Evolutionary conservation across 2,113 vertebrate species (phyloP), one percentile per base, ranked within the genome.

Genomic region (Spermophilus dauricus): DNA sequence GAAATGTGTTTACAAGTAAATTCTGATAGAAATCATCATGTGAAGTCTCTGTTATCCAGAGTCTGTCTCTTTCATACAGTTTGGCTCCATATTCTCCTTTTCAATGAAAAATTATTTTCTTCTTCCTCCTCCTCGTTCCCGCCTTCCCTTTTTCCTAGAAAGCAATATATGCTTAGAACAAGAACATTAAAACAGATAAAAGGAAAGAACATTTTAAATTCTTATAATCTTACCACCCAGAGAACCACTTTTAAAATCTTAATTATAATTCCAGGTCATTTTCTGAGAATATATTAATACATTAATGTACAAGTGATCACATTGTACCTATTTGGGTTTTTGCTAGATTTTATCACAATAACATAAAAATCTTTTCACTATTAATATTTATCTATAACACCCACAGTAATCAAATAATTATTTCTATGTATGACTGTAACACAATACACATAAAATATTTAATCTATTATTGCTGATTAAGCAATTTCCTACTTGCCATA

Each of bases 121-220:
- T 61, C 3, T 24, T 48, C 22, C 30, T 48, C 81, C 17, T 73
- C 18, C 17, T 69, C 5, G 5, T 13, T 69, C 30, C 14, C 12
- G 45, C 1, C 13, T 16, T 86, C 67, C 56, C 82, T 65, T 83
- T 45, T 90, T 58, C 53, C 65, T 95, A 88, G 45, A 93, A 96
- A 84, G 28, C 32, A 83, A 39, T 63, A 28, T 70, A 78, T 89
- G 61, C 65, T 82, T 77, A 88, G 48, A 83, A 58, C 18, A 45
- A 30, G 7, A 82, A 96, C 91, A 92, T 88, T 83, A 82, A 84
- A 16, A 53, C 51, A 53, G 51, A 87, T 58, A 94, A 90, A 93
- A 89, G 4, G 70, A n/a, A 82, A 94, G 65, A 88, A 45, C 32
- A 93, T 86, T 69, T 91, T 53, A 73, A 75, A 82, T 96, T 39